These are phyloP conservation scores for Mesodorylaimus sp. DNA, from an alignment of 2,888 invertebrate genomes.

Conservation along the genomic window DNA sequence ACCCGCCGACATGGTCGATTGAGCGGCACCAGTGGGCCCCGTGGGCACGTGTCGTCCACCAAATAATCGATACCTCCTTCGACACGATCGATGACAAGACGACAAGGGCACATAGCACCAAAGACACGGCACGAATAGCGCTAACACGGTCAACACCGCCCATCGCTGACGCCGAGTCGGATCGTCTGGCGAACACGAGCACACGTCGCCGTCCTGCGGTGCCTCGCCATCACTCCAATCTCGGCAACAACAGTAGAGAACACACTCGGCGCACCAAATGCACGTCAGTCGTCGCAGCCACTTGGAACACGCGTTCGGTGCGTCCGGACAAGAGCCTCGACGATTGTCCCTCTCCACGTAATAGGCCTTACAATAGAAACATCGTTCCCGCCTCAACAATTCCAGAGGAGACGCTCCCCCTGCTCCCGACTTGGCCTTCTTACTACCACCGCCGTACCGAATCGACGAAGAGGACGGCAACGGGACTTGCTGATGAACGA, in stretches of 20 bases:
- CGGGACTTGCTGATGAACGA: too few relatives aligned
- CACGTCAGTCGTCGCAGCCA: conserved; percentile 66
- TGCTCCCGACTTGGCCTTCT: too few relatives aligned
- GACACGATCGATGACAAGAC: conserved; percentile 61
- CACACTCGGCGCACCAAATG: conserved; percentile 65
- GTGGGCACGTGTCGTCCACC: conserved; percentile 55
- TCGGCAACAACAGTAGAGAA: conserved; percentile 84
- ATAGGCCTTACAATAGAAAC: conserved; percentile 38
- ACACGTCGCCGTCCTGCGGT: too few relatives aligned
- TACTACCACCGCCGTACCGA: too few relatives aligned
- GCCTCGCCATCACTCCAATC: conserved; percentile 56
- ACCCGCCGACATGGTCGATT: not conserved
- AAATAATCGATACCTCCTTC: conserved; percentile 57
- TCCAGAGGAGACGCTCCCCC: too few relatives aligned
- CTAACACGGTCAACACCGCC: conserved; percentile 63
- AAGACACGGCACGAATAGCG: conserved; percentile 71
- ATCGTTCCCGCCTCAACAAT: conserved; percentile 29
- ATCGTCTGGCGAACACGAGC: too few relatives aligned
- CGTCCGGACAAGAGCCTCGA: conserved; percentile 51
- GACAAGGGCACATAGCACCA: conserved; percentile 78
- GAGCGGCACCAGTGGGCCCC: too few relatives aligned
- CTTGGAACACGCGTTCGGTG: conserved; percentile 60
- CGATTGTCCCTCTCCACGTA: conserved; percentile 65
- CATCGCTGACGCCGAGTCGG: too few relatives aligned
- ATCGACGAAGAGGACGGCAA: too few relatives aligned